A percentile compares a stretch with the other conserved stretches of the same genome.
These are phyloP conservation scores for Synergus gifuensis DNA, from an alignment of 2,888 invertebrate genomes.

Conservation along the genomic window DNA sequence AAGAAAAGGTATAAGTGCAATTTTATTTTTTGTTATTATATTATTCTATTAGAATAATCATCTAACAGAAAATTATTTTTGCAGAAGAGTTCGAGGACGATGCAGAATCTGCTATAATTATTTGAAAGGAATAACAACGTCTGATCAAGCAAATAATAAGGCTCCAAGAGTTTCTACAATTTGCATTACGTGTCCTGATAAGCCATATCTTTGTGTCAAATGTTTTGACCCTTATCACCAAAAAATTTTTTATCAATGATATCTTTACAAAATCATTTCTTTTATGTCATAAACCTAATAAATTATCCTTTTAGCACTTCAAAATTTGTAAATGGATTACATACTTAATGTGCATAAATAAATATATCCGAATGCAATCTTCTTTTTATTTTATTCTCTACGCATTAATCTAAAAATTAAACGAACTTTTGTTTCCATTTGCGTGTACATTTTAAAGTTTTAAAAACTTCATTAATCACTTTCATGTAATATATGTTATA, in stretches of 20 bases:
- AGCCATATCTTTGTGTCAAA: slow-evolving; percentile 18
- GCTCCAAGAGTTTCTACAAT: slow-evolving; percentile 20
- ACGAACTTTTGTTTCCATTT: not conserved
- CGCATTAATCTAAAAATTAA: no score
- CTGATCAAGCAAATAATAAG: slow-evolving; percentile 7
- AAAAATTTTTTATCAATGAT: not conserved
- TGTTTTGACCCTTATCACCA: slow-evolving; percentile 17
- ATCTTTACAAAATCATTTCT: not conserved
- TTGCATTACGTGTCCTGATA: slow-evolving; percentile 22
- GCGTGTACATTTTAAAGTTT: not conserved
- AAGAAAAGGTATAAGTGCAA: not conserved
- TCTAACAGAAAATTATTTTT: not conserved
- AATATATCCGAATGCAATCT: not conserved
- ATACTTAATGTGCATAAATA: not conserved
- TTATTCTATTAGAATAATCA: not conserved
- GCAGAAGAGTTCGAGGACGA: slow-evolving; percentile 14
- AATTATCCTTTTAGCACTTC: not conserved
- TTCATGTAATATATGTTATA: not conserved
- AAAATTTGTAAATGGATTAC: not conserved
- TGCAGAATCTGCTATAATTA: slow-evolving; percentile 10
- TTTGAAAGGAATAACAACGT: slow-evolving; percentile 2
- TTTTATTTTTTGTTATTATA: not conserved
- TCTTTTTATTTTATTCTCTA: no score
- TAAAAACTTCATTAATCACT: not conserved
- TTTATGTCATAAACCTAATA: no score